Base-by-base conservation (phyloP, 2,888 invertebrate genomes). In the Baccha elongata region DNA sequence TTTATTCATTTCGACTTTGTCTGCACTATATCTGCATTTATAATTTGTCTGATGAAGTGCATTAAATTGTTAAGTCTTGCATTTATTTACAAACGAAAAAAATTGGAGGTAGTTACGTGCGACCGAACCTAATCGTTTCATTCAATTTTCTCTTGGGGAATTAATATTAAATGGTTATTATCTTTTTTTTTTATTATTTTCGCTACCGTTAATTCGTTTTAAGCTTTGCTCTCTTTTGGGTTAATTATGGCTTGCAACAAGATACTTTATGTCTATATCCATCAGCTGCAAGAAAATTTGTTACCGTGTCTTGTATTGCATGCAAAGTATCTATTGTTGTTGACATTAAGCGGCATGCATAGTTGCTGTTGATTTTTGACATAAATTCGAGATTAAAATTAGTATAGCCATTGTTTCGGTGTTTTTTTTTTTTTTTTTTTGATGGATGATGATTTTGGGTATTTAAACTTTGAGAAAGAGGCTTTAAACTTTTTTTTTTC, bases 261-360 rank as follows among this genome's bases (percentile, higher is more conserved):
- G 0, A 42, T 5, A 23, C 48, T 29, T 19, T 44, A 44, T 42
- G 17, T 42, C 42, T 60, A 6, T 17, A 3, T 23, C 2, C 11
- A 7, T 7, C 42, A 44, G 60, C 42, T 60, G 44, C 44, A 44
- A 58, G 40, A 58, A 67, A 52, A 44, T 52, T 60, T 44, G 35
- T 65, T 53, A 32, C 23, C 26, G 23, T 52, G 46, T 55, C 29
- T 44, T 50, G 15, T 19, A 29, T 67, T 62, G 79, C 67, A 67
- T 78, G 62, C 44, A 44, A 60, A 44, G 11, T n/a, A 26, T 32
- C 55, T 71, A 62, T 62, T 72, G 35, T 52, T 73, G 67, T 60
- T 67, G 62, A 52, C 60, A 53, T 46, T 67, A 44, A 73, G 67
- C 42, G 60, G 78, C 73, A 50, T 40, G 58, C 29, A 37, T 64